A percentile compares a stretch with the other conserved stretches of the same genome.
These are phyloP conservation scores for Nymphicus hollandicus DNA, from an alignment of 2,113 vertebrate species.

Conservation along the genomic window DNA sequence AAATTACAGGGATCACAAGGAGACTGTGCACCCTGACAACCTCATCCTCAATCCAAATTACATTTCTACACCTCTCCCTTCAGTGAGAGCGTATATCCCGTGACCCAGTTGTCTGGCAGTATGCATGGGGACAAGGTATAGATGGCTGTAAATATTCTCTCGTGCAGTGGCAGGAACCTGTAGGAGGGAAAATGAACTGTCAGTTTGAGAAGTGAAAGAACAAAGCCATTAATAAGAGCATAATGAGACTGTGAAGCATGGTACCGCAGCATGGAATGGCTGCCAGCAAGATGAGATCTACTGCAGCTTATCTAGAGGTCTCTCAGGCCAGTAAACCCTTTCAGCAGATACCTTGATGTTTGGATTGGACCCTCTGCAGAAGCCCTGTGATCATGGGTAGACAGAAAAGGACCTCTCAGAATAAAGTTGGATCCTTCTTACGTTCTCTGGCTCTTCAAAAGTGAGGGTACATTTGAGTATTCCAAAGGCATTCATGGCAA, in stretches of 20 bases:
- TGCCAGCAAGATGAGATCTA: not conserved
- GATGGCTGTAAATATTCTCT: not conserved
- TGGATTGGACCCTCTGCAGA: not conserved
- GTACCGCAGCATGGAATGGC: not conserved
- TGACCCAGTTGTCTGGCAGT: not conserved
- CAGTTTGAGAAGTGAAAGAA: not conserved
- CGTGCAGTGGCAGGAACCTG: not conserved
- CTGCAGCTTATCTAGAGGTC: not conserved
- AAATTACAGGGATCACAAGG: not conserved
- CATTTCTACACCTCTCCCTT: not conserved
- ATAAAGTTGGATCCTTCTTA: not conserved
- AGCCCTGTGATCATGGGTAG: not conserved
- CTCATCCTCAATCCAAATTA: not conserved
- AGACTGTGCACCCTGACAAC: not conserved
- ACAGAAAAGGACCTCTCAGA: not conserved
- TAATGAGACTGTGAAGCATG: not conserved
- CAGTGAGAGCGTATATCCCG: not conserved
- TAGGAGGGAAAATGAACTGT: slow-evolving; percentile 40
- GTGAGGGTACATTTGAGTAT: not conserved
- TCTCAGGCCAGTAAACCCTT: not conserved
- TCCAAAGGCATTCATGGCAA: not conserved
- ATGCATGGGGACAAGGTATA: not conserved
- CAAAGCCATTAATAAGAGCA: slow-evolving; percentile 27
- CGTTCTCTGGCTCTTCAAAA: not conserved
- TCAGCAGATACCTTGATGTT: not conserved